phyloP scores from a whole-genome alignment of 2,113 vertebrate genomes.

The Eulemur macaco region DNA sequence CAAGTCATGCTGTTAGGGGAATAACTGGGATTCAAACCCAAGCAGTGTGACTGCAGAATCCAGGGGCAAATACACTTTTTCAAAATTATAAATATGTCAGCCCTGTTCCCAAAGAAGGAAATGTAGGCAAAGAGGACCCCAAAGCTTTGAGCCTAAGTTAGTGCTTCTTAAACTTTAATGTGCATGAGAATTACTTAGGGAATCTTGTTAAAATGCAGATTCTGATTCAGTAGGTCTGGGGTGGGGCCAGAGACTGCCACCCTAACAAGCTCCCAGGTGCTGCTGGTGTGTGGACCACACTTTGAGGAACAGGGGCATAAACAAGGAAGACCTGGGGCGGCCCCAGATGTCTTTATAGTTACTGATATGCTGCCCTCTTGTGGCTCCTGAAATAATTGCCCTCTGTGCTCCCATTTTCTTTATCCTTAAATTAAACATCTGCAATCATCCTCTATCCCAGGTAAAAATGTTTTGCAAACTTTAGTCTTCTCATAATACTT shows the following conservation, averaged over 20 bases:
- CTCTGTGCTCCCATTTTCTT: background rate
- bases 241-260: background rate
- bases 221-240: background rate
- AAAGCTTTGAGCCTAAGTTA: background rate
- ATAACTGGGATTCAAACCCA: background rate
- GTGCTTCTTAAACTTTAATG: background rate
- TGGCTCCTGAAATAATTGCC: constrained; percentile 48
- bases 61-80: background rate
- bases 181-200: background rate
- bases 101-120: background rate
- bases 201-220: background rate
- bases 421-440: background rate
- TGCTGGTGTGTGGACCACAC: background rate
- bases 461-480: background rate
- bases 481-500: background rate
- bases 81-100: background rate
- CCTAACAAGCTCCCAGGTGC: background rate
- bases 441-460: background rate
- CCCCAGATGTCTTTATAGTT: background rate
- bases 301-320: background rate
- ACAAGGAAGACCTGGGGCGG: accelerated
- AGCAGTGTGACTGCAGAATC: background rate
- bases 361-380: constrained; percentile 61
- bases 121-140: background rate
- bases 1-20: background rate